Conservation (phyloP, 2,113 vertebrate genomes). For the Cairina moschata region DNA sequence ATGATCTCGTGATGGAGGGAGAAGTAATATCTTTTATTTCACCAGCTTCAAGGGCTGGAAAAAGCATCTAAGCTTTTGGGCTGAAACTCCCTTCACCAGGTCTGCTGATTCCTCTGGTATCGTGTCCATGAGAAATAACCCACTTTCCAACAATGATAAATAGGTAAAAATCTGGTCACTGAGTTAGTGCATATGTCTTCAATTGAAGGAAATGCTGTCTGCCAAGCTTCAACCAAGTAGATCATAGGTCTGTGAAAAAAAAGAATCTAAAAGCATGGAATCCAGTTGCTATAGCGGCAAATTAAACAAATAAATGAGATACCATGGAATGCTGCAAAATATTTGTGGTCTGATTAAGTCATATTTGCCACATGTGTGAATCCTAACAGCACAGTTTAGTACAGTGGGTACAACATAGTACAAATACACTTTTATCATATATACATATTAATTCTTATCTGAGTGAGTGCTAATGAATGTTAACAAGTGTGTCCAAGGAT, state of each 20-base stretch:
- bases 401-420: conserved; percentile 22
- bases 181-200: conserved; percentile 78
- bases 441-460: background rate
- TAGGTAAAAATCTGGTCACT: conserved; percentile 73
- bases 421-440: background rate
- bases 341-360: conserved; percentile 85
- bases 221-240: conserved; percentile 77
- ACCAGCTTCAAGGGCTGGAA: conserved; percentile 49
- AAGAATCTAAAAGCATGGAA: conserved; percentile 71
- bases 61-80: conserved; percentile 37
- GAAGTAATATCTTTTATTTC: conserved; percentile 39
- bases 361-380: conserved; percentile 80
- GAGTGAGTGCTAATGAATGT: background rate
- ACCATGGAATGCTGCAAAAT: conserved; percentile 84
- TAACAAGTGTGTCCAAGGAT: background rate
- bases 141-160: conserved; percentile 65
- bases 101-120: conserved; percentile 65
- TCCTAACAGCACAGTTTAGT: conserved; percentile 68
- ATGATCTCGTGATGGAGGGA: background rate
- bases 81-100: background rate
- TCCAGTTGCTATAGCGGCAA: conserved; percentile 82
- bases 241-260: conserved; percentile 72
- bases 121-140: conserved; percentile 62
- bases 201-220: conserved; percentile 73
- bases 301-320: conserved; percentile 89